Evolutionary conservation across 2,113 vertebrate species (phyloP).

Genomic region (Anhinga rufa): DNA sequence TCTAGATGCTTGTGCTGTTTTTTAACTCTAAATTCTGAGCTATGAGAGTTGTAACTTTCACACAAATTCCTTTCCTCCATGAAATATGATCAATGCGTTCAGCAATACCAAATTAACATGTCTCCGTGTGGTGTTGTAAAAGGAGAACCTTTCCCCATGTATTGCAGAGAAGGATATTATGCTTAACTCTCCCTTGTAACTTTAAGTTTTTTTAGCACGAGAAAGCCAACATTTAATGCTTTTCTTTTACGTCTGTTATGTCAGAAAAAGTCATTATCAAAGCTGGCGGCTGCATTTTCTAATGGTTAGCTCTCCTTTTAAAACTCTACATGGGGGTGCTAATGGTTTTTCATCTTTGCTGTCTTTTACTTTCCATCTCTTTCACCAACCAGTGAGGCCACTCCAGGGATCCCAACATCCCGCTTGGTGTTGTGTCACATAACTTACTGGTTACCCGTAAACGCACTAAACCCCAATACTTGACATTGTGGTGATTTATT

Average conservation of each 20-base stretch:
- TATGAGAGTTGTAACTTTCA: not conserved
- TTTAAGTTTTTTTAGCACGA: not conserved
- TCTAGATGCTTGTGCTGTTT: constrained; percentile 1
- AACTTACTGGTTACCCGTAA: not conserved
- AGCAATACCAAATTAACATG: not conserved
- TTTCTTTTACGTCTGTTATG: not conserved
- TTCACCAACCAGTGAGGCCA: not conserved
- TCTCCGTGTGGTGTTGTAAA: not conserved
- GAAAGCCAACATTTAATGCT: not conserved
- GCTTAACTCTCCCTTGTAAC: not conserved
- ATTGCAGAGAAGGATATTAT: not conserved
- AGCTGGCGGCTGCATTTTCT: not conserved
- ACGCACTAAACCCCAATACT: not conserved
- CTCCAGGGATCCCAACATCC: not conserved
- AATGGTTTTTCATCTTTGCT: not conserved
- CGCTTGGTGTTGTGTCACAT: not conserved
- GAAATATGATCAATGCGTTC: not conserved
- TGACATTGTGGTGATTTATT: not conserved
- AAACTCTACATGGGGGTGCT: not conserved
- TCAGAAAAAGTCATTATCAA: not conserved
- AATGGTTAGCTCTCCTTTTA: not conserved
- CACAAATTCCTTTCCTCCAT: not conserved
- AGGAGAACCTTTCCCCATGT: not conserved
- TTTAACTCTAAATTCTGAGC: constrained; percentile 26
- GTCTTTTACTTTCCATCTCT: not conserved